phyloP scores from a whole-genome alignment of 2,888 invertebrate genomes.

The Drosophila atripex region DNA sequence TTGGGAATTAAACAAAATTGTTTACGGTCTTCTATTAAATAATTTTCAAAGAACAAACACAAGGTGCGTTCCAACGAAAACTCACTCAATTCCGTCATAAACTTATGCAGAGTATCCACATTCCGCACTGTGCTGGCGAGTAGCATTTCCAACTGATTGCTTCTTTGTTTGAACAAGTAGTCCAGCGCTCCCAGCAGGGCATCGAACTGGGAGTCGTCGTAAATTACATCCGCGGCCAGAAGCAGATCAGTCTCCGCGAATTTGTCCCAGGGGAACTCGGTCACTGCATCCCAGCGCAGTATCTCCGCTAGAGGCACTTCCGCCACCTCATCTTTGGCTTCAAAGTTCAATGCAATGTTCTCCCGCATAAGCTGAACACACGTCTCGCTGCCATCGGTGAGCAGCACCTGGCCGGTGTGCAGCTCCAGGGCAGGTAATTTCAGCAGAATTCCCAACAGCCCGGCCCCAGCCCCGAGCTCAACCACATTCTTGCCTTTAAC shows the following conservation, averaged over 20 bases:
- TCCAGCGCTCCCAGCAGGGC: conserved; percentile 84
- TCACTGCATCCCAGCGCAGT: conserved; percentile 85
- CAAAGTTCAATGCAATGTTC: conserved; percentile 87
- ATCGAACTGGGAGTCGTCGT: conserved; percentile 85
- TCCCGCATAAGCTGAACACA: conserved; percentile 87
- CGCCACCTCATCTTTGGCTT: conserved; percentile 14
- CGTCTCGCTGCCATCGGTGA: conserved; percentile 89
- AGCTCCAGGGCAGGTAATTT: conserved; percentile 85
- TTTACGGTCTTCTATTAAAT: not conserved
- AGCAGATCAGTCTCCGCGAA: conserved; percentile 84
- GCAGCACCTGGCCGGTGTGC: conserved; percentile 85
- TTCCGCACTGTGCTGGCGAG: conserved; percentile 88
- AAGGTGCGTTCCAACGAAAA: not conserved
- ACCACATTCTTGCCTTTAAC: conserved; percentile 86
- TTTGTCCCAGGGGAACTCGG: conserved; percentile 70
- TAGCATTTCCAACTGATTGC: conserved; percentile 83
- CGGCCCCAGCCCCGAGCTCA: conserved; percentile 91
- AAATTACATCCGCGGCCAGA: conserved; percentile 87
- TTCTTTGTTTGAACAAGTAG: conserved; percentile 79
- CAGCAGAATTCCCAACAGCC: conserved; percentile 88
- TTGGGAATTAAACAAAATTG: not conserved
- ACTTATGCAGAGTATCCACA: conserved; percentile 86
- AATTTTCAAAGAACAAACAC: not conserved
- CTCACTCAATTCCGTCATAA: conserved; percentile 86
- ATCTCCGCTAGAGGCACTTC: conserved; percentile 41